These are phyloP conservation scores for Cottoperca gobio DNA, from an alignment of 2,797 vertebrate species.

Conservation along the genomic window DNA sequence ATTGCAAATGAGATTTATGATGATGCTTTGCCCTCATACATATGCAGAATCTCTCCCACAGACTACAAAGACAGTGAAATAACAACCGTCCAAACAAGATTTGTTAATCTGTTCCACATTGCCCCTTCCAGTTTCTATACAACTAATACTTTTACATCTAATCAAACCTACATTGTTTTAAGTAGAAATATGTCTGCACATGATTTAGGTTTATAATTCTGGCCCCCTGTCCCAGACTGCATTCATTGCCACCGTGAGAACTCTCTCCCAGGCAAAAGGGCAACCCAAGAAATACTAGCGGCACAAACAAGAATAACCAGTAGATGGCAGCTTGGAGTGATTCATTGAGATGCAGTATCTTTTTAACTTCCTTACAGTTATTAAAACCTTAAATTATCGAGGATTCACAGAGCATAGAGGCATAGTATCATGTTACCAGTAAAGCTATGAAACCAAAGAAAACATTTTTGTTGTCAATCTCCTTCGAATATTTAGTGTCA, in stretches of 20 bases:
- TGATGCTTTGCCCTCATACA: not conserved
- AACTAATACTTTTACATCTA: not conserved
- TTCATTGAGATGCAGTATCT: constrained; percentile 7
- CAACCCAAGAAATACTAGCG: not conserved
- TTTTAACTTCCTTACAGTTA: not conserved
- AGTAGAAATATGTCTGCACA: not conserved
- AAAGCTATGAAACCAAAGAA: not conserved
- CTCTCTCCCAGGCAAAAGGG: not conserved
- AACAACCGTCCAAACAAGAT: not conserved
- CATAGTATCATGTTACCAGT: not conserved
- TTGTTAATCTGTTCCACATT: not conserved
- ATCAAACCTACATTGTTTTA: not conserved
- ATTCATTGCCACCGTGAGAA: not conserved
- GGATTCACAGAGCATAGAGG: not conserved
- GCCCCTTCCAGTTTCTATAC: not conserved
- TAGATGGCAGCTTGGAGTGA: constrained; percentile 76
- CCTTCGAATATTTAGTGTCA: not conserved
- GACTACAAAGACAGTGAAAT: not conserved
- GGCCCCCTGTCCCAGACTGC: not conserved
- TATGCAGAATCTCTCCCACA: not conserved
- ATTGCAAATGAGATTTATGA: not conserved
- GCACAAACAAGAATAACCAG: constrained; percentile 49
- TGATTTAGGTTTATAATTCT: not conserved
- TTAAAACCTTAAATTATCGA: not conserved
- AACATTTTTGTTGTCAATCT: not conserved